Evolutionary conservation across 2,888 invertebrate species (phyloP).

Genomic region (Conomelus anceps): DNA sequence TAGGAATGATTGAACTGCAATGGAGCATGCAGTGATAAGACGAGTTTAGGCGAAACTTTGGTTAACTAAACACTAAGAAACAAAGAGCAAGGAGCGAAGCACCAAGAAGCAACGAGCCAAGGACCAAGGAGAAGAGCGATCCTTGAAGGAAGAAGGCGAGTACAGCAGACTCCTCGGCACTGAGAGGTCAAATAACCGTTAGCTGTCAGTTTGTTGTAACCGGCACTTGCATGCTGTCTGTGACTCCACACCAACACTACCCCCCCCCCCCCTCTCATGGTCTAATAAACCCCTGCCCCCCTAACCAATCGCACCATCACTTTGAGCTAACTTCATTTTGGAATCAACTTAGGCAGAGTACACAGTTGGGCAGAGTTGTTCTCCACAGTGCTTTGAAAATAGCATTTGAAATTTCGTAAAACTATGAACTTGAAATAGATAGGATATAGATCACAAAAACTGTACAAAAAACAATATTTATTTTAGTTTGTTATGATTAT

Average conservation of each 20-base stretch:
- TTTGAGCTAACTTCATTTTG: too few species aligned
- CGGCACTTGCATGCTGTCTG: background rate
- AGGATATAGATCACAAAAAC: too few species aligned
- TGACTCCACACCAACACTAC: background rate
- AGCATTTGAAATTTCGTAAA: too few species aligned
- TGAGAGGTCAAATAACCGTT: constrained; percentile 9
- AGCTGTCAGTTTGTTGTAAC: background rate
- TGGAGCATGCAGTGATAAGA: too few species aligned
- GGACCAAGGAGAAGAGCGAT: background rate
- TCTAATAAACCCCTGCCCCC: too few species aligned
- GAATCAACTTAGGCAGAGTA: too few species aligned
- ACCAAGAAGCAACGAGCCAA: background rate
- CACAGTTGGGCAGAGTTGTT: too few species aligned
- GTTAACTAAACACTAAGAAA: background rate
- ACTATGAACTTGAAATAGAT: too few species aligned
- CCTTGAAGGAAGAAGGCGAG: background rate
- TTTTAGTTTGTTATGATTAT: too few species aligned
- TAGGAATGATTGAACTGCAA: background rate
- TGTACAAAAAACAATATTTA: too few species aligned
- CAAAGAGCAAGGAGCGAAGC: background rate
- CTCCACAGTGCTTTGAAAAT: too few species aligned
- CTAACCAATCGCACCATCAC: too few species aligned
- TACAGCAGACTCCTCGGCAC: background rate
- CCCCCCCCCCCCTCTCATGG: background rate
- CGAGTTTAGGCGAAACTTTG: background rate